Percentiles rank a stretch among this genome's conserved stretches.
phyloP scores from a whole-genome alignment of 2,797 vertebrate genomes.

The Rhincodon typus region DNA sequence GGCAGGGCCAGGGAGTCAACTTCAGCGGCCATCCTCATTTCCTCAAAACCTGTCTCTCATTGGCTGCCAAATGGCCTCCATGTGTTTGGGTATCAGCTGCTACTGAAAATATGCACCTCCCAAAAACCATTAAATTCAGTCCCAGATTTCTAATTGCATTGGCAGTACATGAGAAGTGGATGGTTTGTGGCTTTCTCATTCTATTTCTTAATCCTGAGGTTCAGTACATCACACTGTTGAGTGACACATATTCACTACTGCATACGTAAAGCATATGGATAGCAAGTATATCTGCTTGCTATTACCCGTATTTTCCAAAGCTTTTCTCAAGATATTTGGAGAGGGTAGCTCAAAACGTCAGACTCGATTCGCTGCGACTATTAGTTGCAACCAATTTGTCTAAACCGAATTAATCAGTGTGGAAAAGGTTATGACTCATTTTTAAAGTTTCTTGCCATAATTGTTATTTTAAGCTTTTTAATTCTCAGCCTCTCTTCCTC shows the following conservation, averaged over 20 bases:
- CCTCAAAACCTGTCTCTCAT: too few relatives aligned
- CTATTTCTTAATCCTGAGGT: background rate
- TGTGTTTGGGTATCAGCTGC: too few relatives aligned
- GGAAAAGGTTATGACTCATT: background rate
- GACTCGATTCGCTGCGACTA: background rate
- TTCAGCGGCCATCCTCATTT: too few relatives aligned
- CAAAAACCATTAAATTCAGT: too few relatives aligned
- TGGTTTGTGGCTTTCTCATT: background rate
- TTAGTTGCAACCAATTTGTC: background rate
- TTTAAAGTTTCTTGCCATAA: background rate
- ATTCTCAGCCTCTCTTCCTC: background rate
- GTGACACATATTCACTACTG: background rate
- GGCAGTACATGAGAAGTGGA: background rate
- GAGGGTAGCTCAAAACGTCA: background rate
- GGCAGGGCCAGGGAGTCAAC: too few relatives aligned
- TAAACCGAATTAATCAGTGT: background rate
- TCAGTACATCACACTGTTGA: background rate
- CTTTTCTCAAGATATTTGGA: background rate
- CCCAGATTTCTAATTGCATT: background rate
- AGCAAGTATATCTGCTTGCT: background rate
- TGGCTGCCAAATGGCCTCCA: too few relatives aligned
- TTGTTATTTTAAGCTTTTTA: background rate
- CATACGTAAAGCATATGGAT: background rate
- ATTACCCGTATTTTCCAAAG: constrained; percentile 1
- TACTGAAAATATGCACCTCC: too few relatives aligned